Percentiles rank a stretch among this genome's conserved stretches.
phyloP scores from a whole-genome alignment of 2,113 vertebrate species.

The Oenanthe melanoleuca region DNA sequence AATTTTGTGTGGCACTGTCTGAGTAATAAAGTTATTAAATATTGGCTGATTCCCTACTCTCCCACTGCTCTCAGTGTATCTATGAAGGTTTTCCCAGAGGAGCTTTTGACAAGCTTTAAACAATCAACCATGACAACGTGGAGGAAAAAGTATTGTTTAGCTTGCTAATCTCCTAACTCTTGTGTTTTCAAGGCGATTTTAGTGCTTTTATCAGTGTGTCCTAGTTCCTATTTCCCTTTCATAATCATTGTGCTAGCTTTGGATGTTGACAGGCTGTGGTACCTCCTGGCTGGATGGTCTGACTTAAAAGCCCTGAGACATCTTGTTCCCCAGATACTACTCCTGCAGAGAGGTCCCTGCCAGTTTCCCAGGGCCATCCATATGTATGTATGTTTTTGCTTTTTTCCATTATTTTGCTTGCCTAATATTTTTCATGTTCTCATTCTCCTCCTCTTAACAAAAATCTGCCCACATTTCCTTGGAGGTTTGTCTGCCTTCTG shows the following conservation, averaged over 20 bases:
- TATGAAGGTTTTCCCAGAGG: background rate
- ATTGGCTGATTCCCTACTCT: conserved; percentile 36
- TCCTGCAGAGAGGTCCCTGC: background rate
- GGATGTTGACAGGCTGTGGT: background rate
- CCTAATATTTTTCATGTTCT: background rate
- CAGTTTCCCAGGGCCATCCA: background rate
- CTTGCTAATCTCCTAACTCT: conserved; percentile 11
- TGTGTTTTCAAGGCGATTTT: background rate
- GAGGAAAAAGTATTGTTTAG: conserved; percentile 20
- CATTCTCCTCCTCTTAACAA: background rate
- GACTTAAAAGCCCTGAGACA: background rate
- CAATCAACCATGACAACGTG: conserved; percentile 12
- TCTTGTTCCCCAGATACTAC: background rate
- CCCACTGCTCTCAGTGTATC: background rate
- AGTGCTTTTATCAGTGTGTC: background rate
- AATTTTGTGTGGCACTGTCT: background rate
- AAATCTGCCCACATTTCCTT: background rate
- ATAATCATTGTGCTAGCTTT: background rate
- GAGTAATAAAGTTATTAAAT: conserved; percentile 50
- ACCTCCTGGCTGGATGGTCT: background rate
- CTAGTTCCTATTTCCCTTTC: background rate
- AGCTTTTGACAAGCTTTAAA: conserved; percentile 44
- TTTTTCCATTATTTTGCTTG: background rate
- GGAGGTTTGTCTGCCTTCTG: background rate
- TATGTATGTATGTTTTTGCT: background rate